These are phyloP conservation scores for Tholera decimalis DNA, from an alignment of 2,888 invertebrate genomes.

Conservation along the genomic window DNA sequence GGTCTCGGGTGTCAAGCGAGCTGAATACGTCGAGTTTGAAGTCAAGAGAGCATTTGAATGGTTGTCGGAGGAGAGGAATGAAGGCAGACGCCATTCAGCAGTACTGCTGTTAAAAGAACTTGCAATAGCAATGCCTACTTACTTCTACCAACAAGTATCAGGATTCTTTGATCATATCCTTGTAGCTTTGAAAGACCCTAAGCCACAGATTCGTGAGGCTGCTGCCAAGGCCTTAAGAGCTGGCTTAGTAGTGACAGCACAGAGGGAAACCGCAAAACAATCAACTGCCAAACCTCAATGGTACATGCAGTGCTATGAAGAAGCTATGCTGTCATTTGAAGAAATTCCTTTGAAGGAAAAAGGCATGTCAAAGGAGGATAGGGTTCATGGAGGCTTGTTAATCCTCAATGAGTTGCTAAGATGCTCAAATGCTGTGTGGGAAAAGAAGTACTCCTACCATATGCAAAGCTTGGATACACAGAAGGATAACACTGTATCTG, in stretches of 20 bases:
- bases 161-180: conserved; percentile 98
- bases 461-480: conserved; percentile 91
- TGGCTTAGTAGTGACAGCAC: conserved; percentile 98
- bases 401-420: conserved; percentile 98
- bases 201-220: conserved; percentile 97
- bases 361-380: conserved; percentile 96
- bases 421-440: conserved; percentile 97
- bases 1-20: conserved; percentile 97
- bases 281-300: conserved; percentile 96
- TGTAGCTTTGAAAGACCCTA: conserved; percentile 97
- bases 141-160: conserved; percentile 98
- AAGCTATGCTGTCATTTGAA: conserved; percentile 96
- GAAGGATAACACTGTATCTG: conserved; percentile 86
- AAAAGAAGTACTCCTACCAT: conserved; percentile 94
- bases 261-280: conserved; percentile 98
- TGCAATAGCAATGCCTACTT: conserved; percentile 98
- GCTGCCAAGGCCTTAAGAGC: conserved; percentile 98
- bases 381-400: conserved; percentile 97
- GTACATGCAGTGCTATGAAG: conserved; percentile 98
- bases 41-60: conserved; percentile 99
- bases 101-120: conserved; percentile 98
- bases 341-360: conserved; percentile 93
- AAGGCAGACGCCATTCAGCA: conserved; percentile 97
- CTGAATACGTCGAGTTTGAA: conserved; percentile 99
- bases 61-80: conserved; percentile 97